Conservation (phyloP, 2,113 vertebrate genomes). For the Dasyornis broadbenti region DNA sequence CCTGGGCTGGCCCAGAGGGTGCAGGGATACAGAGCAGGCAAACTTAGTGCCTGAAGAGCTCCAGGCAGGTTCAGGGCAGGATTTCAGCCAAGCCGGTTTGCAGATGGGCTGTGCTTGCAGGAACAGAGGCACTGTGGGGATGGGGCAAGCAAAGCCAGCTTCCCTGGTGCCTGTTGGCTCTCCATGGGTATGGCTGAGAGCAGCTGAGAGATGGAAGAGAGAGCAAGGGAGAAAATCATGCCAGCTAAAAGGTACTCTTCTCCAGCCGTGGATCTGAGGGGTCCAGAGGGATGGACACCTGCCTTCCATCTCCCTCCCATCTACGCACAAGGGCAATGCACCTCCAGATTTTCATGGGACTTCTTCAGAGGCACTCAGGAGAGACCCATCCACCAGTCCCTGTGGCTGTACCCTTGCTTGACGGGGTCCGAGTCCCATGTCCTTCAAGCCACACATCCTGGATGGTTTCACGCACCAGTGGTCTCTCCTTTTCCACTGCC, state of each 20-base stretch:
- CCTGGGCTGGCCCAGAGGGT: neutral
- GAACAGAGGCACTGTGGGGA: neutral
- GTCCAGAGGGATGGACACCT: neutral
- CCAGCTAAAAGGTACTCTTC: neutral
- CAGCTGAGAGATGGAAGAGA: neutral
- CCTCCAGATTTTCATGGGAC: neutral
- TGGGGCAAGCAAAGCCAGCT: neutral
- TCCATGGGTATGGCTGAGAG: fast-evolving
- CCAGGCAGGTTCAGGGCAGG: neutral
- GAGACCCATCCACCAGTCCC: neutral
- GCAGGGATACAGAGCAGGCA: neutral
- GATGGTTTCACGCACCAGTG: neutral
- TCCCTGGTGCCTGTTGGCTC: neutral
- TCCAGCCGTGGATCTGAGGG: neutral
- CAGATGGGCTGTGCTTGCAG: neutral
- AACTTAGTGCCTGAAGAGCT: neutral
- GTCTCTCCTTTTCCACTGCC: neutral
- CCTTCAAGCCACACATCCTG: fast-evolving
- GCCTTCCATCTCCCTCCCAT: neutral
- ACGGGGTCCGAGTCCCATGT: fast-evolving
- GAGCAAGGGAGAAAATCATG: neutral
- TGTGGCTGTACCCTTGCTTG: neutral
- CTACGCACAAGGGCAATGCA: neutral
- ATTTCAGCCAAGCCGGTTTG: neutral
- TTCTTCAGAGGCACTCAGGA: neutral